A percentile compares a stretch with the other conserved stretches of the same genome.
phyloP scores from a whole-genome alignment of 2,113 vertebrate species.

The Prolemur simus region DNA sequence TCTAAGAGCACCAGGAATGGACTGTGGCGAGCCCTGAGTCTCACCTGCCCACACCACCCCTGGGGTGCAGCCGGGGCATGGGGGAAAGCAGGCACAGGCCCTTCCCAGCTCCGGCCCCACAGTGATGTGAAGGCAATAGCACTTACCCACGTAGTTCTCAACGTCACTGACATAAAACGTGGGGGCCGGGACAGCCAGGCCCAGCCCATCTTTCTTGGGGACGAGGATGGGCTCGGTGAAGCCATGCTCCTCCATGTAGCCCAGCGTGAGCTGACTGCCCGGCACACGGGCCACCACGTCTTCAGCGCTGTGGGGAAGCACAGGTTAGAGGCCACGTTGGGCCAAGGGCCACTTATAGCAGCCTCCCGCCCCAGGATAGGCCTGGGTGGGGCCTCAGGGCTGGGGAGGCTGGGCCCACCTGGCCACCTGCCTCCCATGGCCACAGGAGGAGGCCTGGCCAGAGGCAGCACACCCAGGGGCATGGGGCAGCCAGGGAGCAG shows the following conservation, averaged over 20 bases:
- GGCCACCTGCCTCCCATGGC: fast-evolving
- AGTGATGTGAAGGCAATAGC: fast-evolving
- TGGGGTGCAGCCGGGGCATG: neutral
- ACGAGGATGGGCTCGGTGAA: slow-evolving; percentile 96
- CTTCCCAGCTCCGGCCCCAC: neutral
- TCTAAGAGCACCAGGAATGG: neutral
- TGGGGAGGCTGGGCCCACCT: fast-evolving
- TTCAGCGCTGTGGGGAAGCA: slow-evolving; percentile 88
- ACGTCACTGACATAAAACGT: slow-evolving; percentile 99
- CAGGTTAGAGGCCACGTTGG: neutral
- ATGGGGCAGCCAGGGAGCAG: neutral
- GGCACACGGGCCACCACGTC: slow-evolving; percentile 93
- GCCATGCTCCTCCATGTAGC: slow-evolving; percentile 95
- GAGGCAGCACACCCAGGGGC: fast-evolving
- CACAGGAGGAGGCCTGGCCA: neutral
- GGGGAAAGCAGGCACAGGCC: fast-evolving
- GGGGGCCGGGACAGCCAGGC: slow-evolving; percentile 93
- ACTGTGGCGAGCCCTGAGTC: neutral
- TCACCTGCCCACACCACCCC: neutral
- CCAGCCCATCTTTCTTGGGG: slow-evolving; percentile 96
- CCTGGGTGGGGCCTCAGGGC: neutral
- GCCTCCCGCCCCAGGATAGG: neutral
- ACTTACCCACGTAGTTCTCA: slow-evolving; percentile 96
- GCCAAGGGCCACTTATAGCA: neutral
- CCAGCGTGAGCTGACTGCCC: slow-evolving; percentile 91